Base-by-base conservation (phyloP, 1,140 invertebrate species). In the Habropoda laboriosa region DNA sequence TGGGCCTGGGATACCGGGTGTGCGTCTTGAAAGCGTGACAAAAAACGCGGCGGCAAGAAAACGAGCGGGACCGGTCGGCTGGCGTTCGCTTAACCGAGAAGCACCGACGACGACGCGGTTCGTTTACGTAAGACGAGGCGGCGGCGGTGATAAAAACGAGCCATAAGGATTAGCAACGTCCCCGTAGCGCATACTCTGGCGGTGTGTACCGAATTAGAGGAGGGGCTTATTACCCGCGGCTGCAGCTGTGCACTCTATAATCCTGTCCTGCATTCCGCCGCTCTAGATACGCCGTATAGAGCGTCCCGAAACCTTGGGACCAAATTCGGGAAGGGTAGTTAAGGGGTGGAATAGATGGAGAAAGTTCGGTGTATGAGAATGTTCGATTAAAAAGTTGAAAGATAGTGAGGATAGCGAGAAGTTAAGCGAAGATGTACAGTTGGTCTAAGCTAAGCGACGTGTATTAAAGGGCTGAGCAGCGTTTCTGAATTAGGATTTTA, bases 171-270 rank as follows among this genome's bases (percentile, higher is more conserved):
- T 80, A 82, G 73, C 58, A 57, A 55, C 45, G n/a, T 75, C 53
- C 57, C 51, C 30, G 38, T 24, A 18, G 51, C 55, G 68, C 42
- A 32, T 40, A 53, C 61, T 79, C 68, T 27, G 32, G 30, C 49
- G 68, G 27, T 60, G 70, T 58, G 66, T 53, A 83, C 73, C 86
- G 83, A 85, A 89, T 86, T 88, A 89, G 82, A 70, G 53, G 79
- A 71, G 83, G 64, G 81, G 86, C 86, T 89, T 89, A 89, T 89
- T 88, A 89, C 80, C n/a, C 77, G 61, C 40, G 47, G 60, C 68
- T 77, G 81, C 88, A 89, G 88, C 88, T 89, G 88, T 79, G 85
- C 76, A 42, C 80, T 64, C 61, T 58, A 70, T 89, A 89, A 89
- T 88, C 87, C 83, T 57, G 63, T 66, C 53, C 45, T 47, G 55